Conservation (phyloP, 2,888 invertebrate genomes). For the Lottia gigantea region DNA sequence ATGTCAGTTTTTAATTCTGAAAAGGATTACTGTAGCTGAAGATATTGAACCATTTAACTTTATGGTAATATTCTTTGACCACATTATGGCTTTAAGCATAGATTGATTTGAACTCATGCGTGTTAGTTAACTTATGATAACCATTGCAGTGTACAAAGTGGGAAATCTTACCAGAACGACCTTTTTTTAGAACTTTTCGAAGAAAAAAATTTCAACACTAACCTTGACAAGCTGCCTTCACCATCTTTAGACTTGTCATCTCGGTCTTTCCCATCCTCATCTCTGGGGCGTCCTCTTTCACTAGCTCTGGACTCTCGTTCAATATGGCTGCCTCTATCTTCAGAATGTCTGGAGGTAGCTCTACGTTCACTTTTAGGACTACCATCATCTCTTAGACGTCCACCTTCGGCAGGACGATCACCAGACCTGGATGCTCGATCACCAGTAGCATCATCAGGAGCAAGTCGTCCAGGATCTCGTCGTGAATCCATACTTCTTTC, state of each 20-base stretch:
- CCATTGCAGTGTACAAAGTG: too few species aligned
- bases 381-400: constrained; percentile 14
- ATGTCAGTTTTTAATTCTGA: too few species aligned
- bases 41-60: too few species aligned
- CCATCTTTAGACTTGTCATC: constrained; percentile 9
- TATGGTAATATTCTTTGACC: too few species aligned
- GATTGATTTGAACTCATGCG: too few species aligned
- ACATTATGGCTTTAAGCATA: too few species aligned
- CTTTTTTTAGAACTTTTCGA: neutral
- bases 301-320: constrained; percentile 15
- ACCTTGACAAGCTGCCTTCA: constrained; percentile 3
- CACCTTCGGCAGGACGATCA: constrained; percentile 17
- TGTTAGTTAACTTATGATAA: too few species aligned
- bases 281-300: constrained; percentile 16
- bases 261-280: constrained; percentile 12
- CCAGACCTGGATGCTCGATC: constrained; percentile 15
- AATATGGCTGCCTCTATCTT: constrained; percentile 23
- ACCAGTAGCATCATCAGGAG: neutral
- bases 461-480: neutral
- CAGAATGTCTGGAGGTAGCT: constrained; percentile 21
- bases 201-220: neutral
- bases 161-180: too few species aligned
- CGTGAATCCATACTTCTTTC: constrained; percentile 13
- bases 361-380: constrained; percentile 21
- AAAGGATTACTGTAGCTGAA: too few species aligned